Conservation (phyloP, 2,113 vertebrate species). For the Astur gentilis region DNA sequence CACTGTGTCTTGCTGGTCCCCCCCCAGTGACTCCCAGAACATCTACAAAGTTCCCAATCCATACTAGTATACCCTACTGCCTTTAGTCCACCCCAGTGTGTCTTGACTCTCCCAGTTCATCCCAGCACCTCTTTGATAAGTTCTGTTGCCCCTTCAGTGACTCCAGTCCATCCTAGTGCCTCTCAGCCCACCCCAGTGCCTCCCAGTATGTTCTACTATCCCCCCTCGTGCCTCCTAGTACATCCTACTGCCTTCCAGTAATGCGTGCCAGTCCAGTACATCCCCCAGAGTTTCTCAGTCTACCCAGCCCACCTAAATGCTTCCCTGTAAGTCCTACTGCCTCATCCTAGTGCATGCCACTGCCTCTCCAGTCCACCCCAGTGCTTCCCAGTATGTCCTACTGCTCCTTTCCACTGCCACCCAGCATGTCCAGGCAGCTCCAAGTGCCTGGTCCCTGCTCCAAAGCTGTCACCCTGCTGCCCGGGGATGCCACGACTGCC, state of each 20-base stretch:
- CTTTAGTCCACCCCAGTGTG: background rate
- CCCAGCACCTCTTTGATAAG: background rate
- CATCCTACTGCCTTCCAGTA: background rate
- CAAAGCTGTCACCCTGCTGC: accelerated
- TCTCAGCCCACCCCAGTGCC: background rate
- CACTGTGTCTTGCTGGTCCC: background rate
- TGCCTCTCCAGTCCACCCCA: background rate
- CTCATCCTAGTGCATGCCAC: background rate
- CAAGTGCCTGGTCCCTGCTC: background rate
- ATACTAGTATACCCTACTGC: background rate
- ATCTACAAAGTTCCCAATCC: background rate
- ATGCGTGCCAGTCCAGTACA: accelerated
- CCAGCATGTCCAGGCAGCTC: background rate
- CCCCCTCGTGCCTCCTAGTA: background rate
- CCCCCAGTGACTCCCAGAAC: background rate
- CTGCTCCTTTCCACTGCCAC: background rate
- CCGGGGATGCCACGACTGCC: accelerated
- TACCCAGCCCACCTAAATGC: background rate
- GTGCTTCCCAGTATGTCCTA: background rate
- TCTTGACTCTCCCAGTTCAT: no score
- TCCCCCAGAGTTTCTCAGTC: background rate
- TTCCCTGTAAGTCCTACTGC: background rate
- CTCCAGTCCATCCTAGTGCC: background rate
- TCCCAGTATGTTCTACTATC: background rate
- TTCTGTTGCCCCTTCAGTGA: background rate